A percentile compares a stretch with the other conserved stretches of the same genome.
These are phyloP conservation scores for Prunella himalayana DNA, from an alignment of 2,113 vertebrate genomes.

Conservation along the genomic window DNA sequence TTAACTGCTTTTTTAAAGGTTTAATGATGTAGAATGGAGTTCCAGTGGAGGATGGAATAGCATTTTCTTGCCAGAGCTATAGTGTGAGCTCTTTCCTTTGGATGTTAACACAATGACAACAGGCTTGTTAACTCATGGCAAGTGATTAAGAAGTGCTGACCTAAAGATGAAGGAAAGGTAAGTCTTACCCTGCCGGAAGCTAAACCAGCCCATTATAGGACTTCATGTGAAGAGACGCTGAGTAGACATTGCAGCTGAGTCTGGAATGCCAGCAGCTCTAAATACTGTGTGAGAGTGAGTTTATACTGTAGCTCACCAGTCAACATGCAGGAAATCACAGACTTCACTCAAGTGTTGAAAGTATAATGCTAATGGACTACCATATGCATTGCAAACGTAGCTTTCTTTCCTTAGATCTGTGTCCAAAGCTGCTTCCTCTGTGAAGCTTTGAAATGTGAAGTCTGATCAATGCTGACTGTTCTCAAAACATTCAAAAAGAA, in stretches of 20 bases:
- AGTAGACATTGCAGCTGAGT: background rate
- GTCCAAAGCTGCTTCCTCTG: slow-evolving; percentile 36
- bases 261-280: slow-evolving; percentile 17
- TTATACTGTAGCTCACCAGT: slow-evolving; percentile 13
- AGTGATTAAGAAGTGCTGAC: background rate
- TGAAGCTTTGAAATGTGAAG: slow-evolving; percentile 34
- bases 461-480: slow-evolving; percentile 29
- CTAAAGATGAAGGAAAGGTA: background rate
- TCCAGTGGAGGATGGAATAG: background rate
- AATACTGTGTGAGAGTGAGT: slow-evolving; percentile 16
- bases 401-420: slow-evolving; percentile 40
- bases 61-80: background rate
- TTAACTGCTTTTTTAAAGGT: background rate
- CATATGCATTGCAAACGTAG: slow-evolving; percentile 34
- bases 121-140: background rate
- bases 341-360: slow-evolving; percentile 34
- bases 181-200: background rate
- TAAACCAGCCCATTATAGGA: background rate
- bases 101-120: background rate
- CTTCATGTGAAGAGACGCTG: background rate
- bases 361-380: slow-evolving; percentile 53
- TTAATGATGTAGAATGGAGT: background rate
- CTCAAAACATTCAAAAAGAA: slow-evolving; percentile 48
- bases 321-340: slow-evolving; percentile 28
- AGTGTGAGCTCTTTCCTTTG: background rate